Base-by-base conservation (phyloP, 2,888 invertebrate species). In the Pterobdella sp. region DNA sequence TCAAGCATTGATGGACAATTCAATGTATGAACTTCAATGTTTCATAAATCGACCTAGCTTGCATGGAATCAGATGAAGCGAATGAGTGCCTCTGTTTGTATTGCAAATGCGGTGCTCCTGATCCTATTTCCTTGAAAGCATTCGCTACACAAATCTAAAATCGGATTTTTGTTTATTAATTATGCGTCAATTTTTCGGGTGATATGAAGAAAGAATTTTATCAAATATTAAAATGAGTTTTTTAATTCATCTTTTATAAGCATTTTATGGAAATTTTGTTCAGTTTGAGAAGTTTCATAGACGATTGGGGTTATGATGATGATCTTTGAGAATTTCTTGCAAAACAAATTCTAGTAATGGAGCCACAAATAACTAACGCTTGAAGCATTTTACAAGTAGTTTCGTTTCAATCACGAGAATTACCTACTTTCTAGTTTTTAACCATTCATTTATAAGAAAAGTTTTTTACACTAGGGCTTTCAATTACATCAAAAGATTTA, bases 121-220 rank as follows among this genome's bases (percentile, higher is more conserved):
- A 68, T 2, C 73, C 73, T 36, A 73, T 73, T 42, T 73, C 73
- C 56, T 73, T 68, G 56, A 73, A 73, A 35, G 73, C 73, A 49
- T 73, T 73, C 32, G 73, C 73, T 37, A 73, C 73, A 60, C 73
- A 73, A 7, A 73, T 73, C 73, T 73, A 42, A 22, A 34, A 34
- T 1, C 14, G 63, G 42, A 42, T 0, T 31, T 18, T 32, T 31
- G 29, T 0, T n/a, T 1, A 35, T 10, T 3, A 68, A 68, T 68
- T 18, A 4, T 10, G 4, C 0, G 14, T 4, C 10, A 34, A 32
- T 34, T 66, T 49, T 49, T 3, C 29, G 7, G 0, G 29, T 64
- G 18, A 18, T 10, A 22, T 64, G 14, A 64, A 22, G 14, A 10
- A 18, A n/a, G 14, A n/a, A 26, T 64, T 64, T 64, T 22, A 18